Evolutionary conservation across 2,888 invertebrate genomes (phyloP).

Genomic region (Calameuta idolon): DNA sequence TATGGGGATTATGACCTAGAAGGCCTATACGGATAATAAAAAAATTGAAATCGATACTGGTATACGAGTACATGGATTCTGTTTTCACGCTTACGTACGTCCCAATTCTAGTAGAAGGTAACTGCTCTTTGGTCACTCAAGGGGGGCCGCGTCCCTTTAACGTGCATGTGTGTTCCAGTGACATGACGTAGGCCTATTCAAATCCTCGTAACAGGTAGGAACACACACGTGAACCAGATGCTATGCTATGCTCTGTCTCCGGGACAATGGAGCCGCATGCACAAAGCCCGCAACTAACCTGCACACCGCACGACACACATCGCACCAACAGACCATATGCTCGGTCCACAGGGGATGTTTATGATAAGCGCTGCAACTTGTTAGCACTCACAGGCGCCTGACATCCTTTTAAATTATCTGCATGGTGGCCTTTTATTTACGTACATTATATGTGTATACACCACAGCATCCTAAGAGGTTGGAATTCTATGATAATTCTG

Average conservation of each 20-base stretch:
- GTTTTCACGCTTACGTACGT: conserved; percentile 9
- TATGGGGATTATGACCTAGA: too few species aligned
- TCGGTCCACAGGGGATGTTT: neutral
- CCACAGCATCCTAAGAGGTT: neutral
- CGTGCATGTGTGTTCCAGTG: neutral
- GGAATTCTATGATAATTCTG: neutral
- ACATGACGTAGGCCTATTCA: neutral
- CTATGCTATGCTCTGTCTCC: conserved; percentile 24
- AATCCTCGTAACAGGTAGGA: neutral
- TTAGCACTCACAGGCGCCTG: neutral
- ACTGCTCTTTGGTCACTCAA: conserved; percentile 1
- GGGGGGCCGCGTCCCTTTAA: neutral
- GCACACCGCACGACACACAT: conserved; percentile 25
- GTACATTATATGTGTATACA: too few species aligned
- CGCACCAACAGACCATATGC: neutral
- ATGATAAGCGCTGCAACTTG: conserved; percentile 6
- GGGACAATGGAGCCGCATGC: conserved; percentile 37
- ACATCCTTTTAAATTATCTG: neutral
- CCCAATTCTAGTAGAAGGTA: conserved; percentile 11
- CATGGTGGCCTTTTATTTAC: neutral
- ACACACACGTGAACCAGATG: conserved; percentile 17
- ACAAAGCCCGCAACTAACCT: conserved; percentile 33
- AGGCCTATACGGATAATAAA: neutral
- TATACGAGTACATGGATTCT: neutral
- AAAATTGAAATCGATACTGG: neutral